Percentiles rank a stretch among this genome's conserved stretches.
phyloP scores from a whole-genome alignment of 2,797 vertebrate genomes.

The Gila robusta region DNA sequence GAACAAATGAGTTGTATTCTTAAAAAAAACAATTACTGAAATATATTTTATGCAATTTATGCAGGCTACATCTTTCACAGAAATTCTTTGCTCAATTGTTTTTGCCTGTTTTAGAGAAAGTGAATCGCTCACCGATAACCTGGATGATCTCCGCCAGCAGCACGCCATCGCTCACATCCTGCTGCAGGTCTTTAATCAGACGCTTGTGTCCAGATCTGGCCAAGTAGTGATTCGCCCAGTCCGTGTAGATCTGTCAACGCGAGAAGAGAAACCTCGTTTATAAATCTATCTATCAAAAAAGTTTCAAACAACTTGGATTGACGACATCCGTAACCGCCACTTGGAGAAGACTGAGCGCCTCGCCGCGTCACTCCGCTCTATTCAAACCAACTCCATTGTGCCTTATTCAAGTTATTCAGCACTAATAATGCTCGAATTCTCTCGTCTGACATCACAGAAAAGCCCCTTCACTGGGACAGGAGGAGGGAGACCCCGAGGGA shows the following conservation, averaged over 20 bases:
- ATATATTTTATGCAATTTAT: too few species aligned
- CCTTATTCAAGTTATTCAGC: conserved; percentile 80
- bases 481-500: conserved; percentile 50
- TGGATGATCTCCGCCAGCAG: conserved; percentile 97
- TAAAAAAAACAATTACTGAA: not conserved
- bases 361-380: conserved; percentile 74
- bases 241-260: conserved; percentile 91
- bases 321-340: conserved; percentile 65
- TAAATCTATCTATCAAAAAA: conserved; percentile 16
- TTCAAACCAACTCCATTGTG: conserved; percentile 87
- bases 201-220: conserved; percentile 96
- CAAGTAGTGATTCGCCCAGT: conserved; percentile 98
- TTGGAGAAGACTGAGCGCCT: conserved; percentile 70
- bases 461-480: conserved; percentile 76
- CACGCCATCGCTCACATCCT: conserved; percentile 95
- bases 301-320: conserved; percentile 32
- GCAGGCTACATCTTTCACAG: not conserved
- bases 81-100: not conserved
- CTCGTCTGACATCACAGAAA: conserved; percentile 82
- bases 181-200: conserved; percentile 96
- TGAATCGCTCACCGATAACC: conserved; percentile 89
- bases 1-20: not conserved
- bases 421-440: conserved; percentile 67
- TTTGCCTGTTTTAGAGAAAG: not conserved
- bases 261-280: conserved; percentile 26